Percentiles rank a stretch among this genome's conserved stretches.
Conservation (phyloP, 2,797 vertebrate genomes). For the Mus caroli region DNA sequence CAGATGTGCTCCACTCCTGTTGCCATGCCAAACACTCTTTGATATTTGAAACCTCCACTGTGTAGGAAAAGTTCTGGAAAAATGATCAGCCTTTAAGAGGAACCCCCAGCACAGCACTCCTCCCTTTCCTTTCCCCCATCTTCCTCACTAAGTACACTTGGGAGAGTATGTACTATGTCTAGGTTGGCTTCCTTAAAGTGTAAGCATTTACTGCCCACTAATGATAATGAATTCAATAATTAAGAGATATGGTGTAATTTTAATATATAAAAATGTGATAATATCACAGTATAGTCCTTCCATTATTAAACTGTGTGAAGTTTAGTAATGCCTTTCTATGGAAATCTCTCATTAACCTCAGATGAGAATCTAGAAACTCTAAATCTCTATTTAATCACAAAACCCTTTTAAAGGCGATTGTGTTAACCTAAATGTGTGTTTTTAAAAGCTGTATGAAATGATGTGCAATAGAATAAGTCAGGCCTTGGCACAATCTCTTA, state of each 20-base stretch:
- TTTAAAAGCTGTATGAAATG: not conserved
- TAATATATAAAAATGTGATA: not conserved
- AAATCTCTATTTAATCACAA: not conserved
- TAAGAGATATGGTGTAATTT: not conserved
- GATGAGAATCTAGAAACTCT: not conserved
- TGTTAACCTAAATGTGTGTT: not conserved
- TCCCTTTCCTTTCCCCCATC: constrained; percentile 12
- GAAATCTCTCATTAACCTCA: constrained; percentile 40
- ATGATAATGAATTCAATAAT: constrained; percentile 7
- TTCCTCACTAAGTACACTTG: not conserved
- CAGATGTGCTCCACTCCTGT: not conserved
- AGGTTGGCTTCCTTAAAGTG: not conserved
- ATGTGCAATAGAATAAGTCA: not conserved
- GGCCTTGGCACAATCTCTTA: not conserved
- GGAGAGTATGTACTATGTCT: not conserved
- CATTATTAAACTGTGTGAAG: constrained; percentile 22
- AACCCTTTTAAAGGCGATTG: not conserved
- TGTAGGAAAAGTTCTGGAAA: constrained; percentile 53
- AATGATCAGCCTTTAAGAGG: constrained; percentile 46
- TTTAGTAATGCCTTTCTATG: not conserved
- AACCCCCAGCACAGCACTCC: not conserved
- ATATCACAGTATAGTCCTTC: not conserved
- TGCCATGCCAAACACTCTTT: constrained; percentile 54
- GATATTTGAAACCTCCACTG: constrained; percentile 46
- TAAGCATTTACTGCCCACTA: not conserved